Base-by-base conservation (phyloP, 2,797 vertebrate species). In the Brachyalestes nurse region DNA sequence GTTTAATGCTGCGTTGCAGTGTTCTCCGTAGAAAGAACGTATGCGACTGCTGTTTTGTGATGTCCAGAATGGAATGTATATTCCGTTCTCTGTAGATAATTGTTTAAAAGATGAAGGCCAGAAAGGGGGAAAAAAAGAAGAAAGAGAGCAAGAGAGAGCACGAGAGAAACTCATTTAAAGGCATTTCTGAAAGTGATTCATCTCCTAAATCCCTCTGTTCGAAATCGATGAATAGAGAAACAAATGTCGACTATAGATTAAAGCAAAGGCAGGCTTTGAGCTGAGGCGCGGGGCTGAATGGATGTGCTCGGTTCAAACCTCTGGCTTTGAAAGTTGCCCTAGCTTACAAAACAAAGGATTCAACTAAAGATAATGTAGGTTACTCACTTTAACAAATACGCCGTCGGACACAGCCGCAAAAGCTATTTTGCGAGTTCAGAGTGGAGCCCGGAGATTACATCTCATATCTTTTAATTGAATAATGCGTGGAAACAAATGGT, bases 151-250 rank as follows among this genome's bases (percentile, higher is more conserved):
- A 88, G 84, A 23, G 21, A 17, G 10, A 19, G 17, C 47, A 72
- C 14, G 81, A 89, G 86, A 92, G 90, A 90, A 93, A 91, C 82
- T 93, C 84, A 89, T 91, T 93, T 92, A 93, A 92, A 92, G 87
- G 91, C 91, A 86, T 93, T 73, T 91, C 92, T 94, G 91, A 86
- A 93, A 92, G 90, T 89, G 89, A 94, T 92, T 95, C 92, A 94
- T 92, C 85, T 91, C 87, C 84, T 87, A 92, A 94, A 94, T 94
- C 92, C 92, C 79, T 84, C 90, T 86, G 90, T 90, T 90, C 86
- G 87, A 91, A 91, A 88, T 86, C 82, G 82, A 84, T 91, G 89
- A 91, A 92, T 90, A 84, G 84, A 87, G 80, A 84, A 92, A 90
- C 85, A 92, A 89, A 88, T 89, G 87, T 86, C 90, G 88, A 89